phyloP scores from a whole-genome alignment of 2,888 invertebrate species.

The Papilio protenor region DNA sequence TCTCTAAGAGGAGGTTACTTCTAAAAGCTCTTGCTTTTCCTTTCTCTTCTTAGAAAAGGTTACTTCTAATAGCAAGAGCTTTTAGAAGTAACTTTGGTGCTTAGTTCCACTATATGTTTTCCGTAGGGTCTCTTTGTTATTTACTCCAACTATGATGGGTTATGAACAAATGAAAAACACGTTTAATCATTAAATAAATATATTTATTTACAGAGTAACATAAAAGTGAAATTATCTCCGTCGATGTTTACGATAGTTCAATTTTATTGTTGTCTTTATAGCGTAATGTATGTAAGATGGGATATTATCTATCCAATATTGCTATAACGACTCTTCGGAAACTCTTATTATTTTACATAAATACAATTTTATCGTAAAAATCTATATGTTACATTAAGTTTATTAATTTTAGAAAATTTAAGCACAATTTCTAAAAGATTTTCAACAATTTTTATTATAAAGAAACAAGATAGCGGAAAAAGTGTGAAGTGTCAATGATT shows the following conservation, averaged over 20 bases:
- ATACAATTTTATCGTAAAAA: slow-evolving; percentile 76
- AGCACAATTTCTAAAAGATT: slow-evolving; percentile 51
- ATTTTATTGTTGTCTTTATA: slow-evolving; percentile 60
- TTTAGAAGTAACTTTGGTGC: background rate
- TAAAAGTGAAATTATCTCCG: slow-evolving; percentile 74
- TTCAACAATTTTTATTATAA: slow-evolving; percentile 45
- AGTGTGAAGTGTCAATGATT: slow-evolving; percentile 44
- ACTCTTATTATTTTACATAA: slow-evolving; percentile 68
- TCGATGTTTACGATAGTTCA: slow-evolving; percentile 73
- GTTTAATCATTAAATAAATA: slow-evolving; percentile 81
- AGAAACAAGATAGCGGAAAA: slow-evolving; percentile 47
- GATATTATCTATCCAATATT: slow-evolving; percentile 59
- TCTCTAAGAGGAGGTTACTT: background rate
- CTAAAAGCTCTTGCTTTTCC: no score
- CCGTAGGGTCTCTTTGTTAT: background rate
- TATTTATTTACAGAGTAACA: slow-evolving; percentile 83
- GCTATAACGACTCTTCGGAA: slow-evolving; percentile 54
- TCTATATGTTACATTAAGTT: slow-evolving; percentile 68
- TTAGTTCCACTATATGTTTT: background rate
- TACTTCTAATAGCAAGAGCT: no score
- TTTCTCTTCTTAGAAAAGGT: background rate
- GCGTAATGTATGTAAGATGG: slow-evolving; percentile 56
- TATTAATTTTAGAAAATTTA: slow-evolving; percentile 62
- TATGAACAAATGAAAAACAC: slow-evolving; percentile 62
- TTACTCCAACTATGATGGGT: background rate